Percentiles rank a stretch among this genome's conserved stretches.
phyloP scores from a whole-genome alignment of 1,140 invertebrate species.

The Drosophila novamexicana region DNA sequence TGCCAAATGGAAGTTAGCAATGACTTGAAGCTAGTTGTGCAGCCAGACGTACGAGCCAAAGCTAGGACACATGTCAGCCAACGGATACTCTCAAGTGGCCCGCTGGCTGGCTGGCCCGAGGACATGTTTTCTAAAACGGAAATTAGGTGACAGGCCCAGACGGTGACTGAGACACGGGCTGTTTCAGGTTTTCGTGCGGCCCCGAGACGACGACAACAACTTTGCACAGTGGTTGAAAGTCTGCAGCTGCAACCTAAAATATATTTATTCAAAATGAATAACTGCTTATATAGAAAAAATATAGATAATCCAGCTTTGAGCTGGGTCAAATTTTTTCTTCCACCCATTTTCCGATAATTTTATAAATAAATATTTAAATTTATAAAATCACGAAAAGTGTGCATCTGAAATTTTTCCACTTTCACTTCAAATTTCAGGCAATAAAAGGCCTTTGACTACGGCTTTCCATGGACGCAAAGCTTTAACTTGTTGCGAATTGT shows the following conservation, averaged over 20 bases:
- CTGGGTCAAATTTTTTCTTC: no score
- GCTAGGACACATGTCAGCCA: constrained; percentile 28
- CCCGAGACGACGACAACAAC: constrained; percentile 1
- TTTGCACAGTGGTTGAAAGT: constrained; percentile 20
- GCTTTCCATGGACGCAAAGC: no score
- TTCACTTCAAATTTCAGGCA: no score
- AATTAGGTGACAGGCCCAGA: constrained; percentile 79
- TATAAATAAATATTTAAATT: no score
- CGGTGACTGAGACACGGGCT: constrained; percentile 46
- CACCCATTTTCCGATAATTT: no score
- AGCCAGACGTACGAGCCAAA: constrained; percentile 20
- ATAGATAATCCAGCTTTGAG: no score
- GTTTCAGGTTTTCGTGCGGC: constrained; percentile 44
- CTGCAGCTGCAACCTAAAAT: not conserved
- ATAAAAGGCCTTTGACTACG: no score
- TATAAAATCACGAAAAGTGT: no score
- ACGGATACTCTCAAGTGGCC: constrained; percentile 55
- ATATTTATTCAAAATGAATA: no score
- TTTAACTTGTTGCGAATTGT: no score
- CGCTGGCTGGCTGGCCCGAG: constrained; percentile 42
- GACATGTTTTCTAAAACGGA: constrained; percentile 78
- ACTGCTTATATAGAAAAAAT: no score
- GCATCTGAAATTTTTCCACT: no score
- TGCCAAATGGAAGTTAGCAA: constrained; percentile 32
- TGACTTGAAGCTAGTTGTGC: constrained; percentile 65